These are phyloP conservation scores for Lochmaea capreae DNA, from an alignment of 2,888 invertebrate genomes.

Conservation along the genomic window DNA sequence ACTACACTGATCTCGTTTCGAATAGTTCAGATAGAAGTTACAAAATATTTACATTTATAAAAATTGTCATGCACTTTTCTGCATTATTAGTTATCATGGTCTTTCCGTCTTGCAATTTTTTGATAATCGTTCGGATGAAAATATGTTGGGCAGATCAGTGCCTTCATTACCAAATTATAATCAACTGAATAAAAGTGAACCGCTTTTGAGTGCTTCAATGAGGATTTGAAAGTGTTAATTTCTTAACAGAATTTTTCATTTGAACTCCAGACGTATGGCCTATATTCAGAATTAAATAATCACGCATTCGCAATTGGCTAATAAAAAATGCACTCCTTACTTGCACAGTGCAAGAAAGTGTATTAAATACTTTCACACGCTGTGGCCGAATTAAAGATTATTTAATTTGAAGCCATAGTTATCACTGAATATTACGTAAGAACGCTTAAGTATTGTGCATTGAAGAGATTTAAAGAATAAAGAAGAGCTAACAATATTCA, in stretches of 20 bases:
- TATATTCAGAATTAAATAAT: conserved; percentile 46
- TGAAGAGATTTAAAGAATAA: too few relatives aligned
- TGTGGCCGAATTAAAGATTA: not conserved
- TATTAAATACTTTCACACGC: conserved; percentile 14
- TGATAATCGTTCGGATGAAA: too few relatives aligned
- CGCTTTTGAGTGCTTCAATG: not conserved
- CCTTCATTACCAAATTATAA: not conserved
- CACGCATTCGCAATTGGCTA: conserved; percentile 40
- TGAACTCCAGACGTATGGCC: conserved; percentile 46
- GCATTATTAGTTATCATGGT: too few relatives aligned
- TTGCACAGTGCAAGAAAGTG: conserved; percentile 17
- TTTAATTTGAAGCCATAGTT: not conserved
- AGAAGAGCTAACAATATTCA: too few relatives aligned
- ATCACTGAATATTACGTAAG: not conserved
- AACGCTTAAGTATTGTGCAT: too few relatives aligned
- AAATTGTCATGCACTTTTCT: too few relatives aligned
- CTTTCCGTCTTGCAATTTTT: too few relatives aligned
- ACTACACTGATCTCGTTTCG: too few relatives aligned
- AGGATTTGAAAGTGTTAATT: conserved; percentile 18
- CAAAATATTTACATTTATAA: too few relatives aligned
- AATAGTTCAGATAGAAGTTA: too few relatives aligned
- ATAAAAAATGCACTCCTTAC: conserved; percentile 35
- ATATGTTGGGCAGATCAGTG: too few relatives aligned
- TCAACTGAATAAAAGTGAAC: not conserved
- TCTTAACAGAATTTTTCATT: conserved; percentile 43